Conservation (phyloP, 2,113 vertebrate species). For the Asarcornis scutulata region DNA sequence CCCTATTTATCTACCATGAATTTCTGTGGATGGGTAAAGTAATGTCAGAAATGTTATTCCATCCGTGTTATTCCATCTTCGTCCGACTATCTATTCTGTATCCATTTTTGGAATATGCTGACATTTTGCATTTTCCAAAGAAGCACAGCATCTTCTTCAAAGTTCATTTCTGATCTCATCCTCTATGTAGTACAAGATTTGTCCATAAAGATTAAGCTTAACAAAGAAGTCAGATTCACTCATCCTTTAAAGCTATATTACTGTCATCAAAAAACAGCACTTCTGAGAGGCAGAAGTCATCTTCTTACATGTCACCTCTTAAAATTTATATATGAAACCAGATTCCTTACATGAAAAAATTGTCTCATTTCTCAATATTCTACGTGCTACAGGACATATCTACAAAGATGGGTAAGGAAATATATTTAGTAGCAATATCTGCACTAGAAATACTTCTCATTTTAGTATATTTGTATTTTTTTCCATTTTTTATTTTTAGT, state of each 20-base stretch:
- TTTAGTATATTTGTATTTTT: not conserved
- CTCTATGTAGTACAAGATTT: not conserved
- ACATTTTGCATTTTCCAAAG: not conserved
- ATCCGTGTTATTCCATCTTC: not conserved
- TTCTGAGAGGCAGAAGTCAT: not conserved
- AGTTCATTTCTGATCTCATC: not conserved
- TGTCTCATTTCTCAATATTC: not conserved
- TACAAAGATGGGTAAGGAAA: not conserved
- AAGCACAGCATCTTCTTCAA: not conserved
- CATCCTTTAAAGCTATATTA: not conserved
- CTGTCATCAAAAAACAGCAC: not conserved
- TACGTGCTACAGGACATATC: not conserved
- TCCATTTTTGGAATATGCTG: not conserved
- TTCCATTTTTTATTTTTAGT: not conserved
- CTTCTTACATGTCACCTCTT: not conserved
- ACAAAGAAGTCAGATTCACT: not conserved
- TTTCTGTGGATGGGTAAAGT: not conserved
- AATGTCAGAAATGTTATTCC: not conserved
- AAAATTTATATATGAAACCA: not conserved
- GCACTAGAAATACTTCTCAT: not conserved
- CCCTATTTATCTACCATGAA: not conserved
- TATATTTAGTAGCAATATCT: not conserved
- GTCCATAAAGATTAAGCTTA: not conserved
- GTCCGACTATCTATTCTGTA: not conserved
- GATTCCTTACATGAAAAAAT: not conserved